Percentiles rank a stretch among this genome's conserved stretches.
Evolutionary conservation across 2,888 invertebrate genomes (phyloP).

Genomic region (Drosophila lutescens): DNA sequence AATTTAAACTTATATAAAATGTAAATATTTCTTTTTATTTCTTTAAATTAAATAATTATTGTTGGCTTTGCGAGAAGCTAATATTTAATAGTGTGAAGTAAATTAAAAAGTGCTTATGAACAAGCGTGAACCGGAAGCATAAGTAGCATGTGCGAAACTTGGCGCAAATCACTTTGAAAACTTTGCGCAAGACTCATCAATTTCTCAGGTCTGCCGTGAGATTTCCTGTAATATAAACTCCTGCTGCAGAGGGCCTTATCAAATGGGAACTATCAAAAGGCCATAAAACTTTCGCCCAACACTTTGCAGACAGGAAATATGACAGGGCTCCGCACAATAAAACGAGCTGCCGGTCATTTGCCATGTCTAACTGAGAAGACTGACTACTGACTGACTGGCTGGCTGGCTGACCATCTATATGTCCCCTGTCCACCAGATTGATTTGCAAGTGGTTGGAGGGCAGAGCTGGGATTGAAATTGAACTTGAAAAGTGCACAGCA

Average conservation of each 20-base stretch:
- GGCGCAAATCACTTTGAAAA: constrained; percentile 9
- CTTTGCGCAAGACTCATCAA: constrained; percentile 5
- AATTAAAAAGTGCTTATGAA: neutral
- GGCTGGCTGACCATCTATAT: constrained; percentile 18
- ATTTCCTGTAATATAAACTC: constrained; percentile 44
- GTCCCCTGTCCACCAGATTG: constrained; percentile 55
- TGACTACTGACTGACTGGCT: constrained; percentile 9
- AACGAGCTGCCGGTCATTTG: constrained; percentile 48
- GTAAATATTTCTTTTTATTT: too few species aligned
- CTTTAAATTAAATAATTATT: neutral
- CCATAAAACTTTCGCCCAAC: constrained; percentile 49
- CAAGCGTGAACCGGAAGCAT: neutral
- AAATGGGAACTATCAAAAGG: constrained; percentile 40
- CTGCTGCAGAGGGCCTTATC: constrained; percentile 10
- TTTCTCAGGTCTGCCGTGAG: constrained; percentile 18
- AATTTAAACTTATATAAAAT: too few species aligned
- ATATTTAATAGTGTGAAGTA: neutral
- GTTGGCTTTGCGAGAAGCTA: neutral
- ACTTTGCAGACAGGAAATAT: constrained; percentile 52
- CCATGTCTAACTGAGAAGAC: constrained; percentile 26
- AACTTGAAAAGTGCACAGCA: constrained; percentile 73
- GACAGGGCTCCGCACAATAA: constrained; percentile 38
- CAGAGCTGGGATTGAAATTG: constrained; percentile 69
- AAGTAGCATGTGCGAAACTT: constrained; percentile 7
- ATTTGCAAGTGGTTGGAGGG: constrained; percentile 57